These are phyloP conservation scores for Helicoverpa armigera DNA, from an alignment of 1,140 invertebrate species.

Conservation along the genomic window DNA sequence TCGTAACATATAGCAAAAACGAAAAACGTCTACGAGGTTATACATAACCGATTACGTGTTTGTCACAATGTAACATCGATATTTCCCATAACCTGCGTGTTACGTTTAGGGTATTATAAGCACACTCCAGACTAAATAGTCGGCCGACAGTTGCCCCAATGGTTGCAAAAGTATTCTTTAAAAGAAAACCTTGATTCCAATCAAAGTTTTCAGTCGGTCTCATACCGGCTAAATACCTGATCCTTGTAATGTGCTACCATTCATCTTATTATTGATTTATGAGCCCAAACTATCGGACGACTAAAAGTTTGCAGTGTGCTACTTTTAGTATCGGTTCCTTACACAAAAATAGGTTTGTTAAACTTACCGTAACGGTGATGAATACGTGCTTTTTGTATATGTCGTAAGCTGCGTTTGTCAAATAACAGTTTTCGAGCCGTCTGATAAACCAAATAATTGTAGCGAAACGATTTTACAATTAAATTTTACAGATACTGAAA, in stretches of 20 bases:
- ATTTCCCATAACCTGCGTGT: slow-evolving; percentile 55
- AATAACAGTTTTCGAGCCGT: neutral
- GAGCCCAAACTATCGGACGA: too few species aligned
- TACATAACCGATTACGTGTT: slow-evolving; percentile 51
- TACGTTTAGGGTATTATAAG: slow-evolving; percentile 10
- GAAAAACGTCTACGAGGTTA: neutral
- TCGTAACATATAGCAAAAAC: slow-evolving; percentile 12
- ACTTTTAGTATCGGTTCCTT: neutral
- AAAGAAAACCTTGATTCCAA: too few species aligned
- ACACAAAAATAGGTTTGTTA: neutral
- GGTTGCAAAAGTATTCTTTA: too few species aligned
- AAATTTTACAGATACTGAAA: neutral
- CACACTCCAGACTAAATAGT: too few species aligned
- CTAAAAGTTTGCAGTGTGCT: too few species aligned
- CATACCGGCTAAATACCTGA: too few species aligned
- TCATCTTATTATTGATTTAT: too few species aligned
- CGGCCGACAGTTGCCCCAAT: too few species aligned
- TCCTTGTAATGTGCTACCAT: too few species aligned
- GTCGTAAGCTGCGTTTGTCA: slow-evolving; percentile 15
- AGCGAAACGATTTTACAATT: neutral
- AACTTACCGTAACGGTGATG: slow-evolving; percentile 7
- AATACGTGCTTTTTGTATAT: slow-evolving; percentile 23
- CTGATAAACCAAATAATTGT: neutral
- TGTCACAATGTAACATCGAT: slow-evolving; percentile 23
- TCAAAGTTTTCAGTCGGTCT: too few species aligned